Evolutionary conservation across 1,140 invertebrate genomes (phyloP).

Genomic region (Bombus consobrinus): DNA sequence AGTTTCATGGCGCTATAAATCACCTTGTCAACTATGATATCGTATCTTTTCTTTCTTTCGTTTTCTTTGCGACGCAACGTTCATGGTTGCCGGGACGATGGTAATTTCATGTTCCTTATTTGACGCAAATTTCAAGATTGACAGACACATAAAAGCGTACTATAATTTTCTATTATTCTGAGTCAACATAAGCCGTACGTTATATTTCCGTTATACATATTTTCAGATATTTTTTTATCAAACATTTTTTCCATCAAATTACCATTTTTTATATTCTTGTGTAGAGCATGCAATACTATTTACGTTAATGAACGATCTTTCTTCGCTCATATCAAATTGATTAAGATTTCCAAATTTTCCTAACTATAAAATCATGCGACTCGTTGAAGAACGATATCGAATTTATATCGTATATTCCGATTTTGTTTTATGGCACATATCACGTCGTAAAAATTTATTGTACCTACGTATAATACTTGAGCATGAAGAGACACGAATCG

Average conservation of each 20-base stretch:
- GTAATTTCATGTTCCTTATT: background rate
- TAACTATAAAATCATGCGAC: background rate
- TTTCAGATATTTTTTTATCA: background rate
- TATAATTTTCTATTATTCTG: background rate
- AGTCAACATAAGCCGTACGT: background rate
- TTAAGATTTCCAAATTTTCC: constrained; percentile 2
- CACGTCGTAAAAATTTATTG: constrained; percentile 10
- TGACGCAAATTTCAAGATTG: background rate
- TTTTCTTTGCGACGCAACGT: background rate
- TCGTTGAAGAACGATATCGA: background rate
- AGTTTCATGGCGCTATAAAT: background rate
- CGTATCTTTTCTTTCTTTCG: background rate
- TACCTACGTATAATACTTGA: background rate
- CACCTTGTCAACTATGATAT: background rate
- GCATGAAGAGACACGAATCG: background rate
- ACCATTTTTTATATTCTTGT: background rate
- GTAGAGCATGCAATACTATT: background rate
- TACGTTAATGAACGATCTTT: too few species aligned
- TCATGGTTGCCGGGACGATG: background rate
- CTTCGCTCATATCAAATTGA: background rate
- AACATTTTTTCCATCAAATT: background rate
- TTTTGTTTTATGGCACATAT: constrained; percentile 2
- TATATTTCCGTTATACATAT: background rate
- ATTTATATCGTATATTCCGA: background rate
- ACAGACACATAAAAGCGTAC: background rate